Percentiles rank a stretch among this genome's conserved stretches.
phyloP scores from a whole-genome alignment of 2,797 vertebrate genomes.

The Acanthiza pusilla region DNA sequence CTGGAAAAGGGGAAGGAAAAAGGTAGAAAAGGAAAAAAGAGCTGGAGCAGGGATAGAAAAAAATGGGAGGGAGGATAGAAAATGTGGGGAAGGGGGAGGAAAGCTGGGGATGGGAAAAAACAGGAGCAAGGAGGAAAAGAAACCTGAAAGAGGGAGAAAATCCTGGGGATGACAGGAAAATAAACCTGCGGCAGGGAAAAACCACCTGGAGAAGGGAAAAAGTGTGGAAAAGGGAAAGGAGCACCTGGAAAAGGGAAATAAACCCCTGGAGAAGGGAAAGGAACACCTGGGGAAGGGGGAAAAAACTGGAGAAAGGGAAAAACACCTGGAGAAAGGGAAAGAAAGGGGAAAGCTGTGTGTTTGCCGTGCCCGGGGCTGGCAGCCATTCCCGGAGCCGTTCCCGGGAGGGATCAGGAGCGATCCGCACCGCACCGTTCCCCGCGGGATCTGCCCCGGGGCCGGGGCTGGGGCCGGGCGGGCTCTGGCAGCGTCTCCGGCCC shows the following conservation, averaged over 20 bases:
- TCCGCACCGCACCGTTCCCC: no score
- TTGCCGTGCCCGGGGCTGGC: background rate
- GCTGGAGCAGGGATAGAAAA: background rate
- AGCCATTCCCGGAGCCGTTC: no score
- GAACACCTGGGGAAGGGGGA: background rate
- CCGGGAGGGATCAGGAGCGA: no score
- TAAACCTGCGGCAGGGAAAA: background rate
- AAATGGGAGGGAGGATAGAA: background rate
- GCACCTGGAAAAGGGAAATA: no score
- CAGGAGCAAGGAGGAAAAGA: background rate
- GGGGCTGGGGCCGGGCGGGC: no score
- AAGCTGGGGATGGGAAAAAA: background rate
- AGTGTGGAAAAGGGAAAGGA: background rate
- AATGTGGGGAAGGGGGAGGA: fast-evolving
- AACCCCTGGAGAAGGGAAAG: background rate
- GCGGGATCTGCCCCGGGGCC: no score
- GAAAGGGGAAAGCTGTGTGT: background rate
- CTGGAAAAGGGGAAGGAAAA: background rate
- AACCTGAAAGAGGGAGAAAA: background rate
- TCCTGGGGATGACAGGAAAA: background rate
- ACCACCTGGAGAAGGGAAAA: background rate
- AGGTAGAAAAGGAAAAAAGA: background rate
- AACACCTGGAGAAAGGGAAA: background rate
- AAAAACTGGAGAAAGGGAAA: background rate
- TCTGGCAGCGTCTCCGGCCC: background rate